Conservation (phyloP, 2,797 vertebrate species). For the Scarus forsteni region DNA sequence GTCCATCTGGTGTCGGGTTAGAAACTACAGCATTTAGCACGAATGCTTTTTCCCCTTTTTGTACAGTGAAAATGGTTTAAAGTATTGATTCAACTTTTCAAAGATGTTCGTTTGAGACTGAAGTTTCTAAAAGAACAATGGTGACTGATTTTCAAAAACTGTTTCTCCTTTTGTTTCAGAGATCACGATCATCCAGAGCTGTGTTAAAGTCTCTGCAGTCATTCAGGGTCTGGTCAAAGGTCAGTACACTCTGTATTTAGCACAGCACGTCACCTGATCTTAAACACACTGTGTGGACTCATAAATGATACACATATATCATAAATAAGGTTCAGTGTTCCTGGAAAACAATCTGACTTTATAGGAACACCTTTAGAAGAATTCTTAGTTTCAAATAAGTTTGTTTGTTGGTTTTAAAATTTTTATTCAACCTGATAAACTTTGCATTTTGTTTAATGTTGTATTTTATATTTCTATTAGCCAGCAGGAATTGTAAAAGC, state of each 20-base stretch:
- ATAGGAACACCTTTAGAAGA: not conserved
- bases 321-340: not conserved
- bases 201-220: conserved; percentile 87
- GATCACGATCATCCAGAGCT: conserved; percentile 90
- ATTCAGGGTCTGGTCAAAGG: conserved; percentile 96
- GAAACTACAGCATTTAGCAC: too few species aligned
- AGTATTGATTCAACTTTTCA: too few species aligned
- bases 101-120: not conserved
- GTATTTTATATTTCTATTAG: too few species aligned
- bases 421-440: not conserved
- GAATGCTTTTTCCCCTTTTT: too few species aligned
- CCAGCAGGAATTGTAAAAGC: not conserved
- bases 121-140: not conserved
- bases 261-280: not conserved
- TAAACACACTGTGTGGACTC: conserved; percentile 13
- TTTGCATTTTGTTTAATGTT: not conserved
- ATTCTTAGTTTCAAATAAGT: not conserved
- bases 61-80: too few species aligned
- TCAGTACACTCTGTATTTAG: conserved; percentile 64
- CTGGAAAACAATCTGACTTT: not conserved
- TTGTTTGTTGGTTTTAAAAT: not conserved
- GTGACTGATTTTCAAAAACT: not conserved
- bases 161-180: conserved; percentile 75
- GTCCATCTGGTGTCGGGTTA: too few species aligned
- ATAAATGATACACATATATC: conserved; percentile 1